Evolutionary conservation across 2,888 invertebrate genomes (phyloP), one percentile per base, ranked within the genome.

Genomic region (Sesia apiformis): DNA sequence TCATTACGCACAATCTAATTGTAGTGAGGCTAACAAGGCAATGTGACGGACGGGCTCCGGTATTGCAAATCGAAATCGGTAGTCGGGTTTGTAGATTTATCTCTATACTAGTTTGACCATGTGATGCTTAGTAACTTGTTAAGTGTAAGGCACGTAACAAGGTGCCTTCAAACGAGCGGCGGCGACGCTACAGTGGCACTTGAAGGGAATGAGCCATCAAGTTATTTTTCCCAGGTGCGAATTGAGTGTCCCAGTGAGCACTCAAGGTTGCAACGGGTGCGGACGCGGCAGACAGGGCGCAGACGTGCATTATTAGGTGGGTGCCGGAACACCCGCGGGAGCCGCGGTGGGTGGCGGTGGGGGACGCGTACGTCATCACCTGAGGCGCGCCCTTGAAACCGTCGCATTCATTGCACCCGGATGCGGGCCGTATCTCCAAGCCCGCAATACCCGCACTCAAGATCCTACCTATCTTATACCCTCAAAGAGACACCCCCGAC

Each of bases 251-350:
- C 74, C 75, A 66, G 69, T 76, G 77, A 80, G 76, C 72, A 80
- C 82, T 84, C 81, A 86, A 87, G 84, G 84, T 80, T 88, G 87
- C 87, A 86, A 74, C 82, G 85, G 76, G 80, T 84, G 85, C 85
- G 84, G 85, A 80, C 82, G 77, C 77, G 81, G 88, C 71, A 90
- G 90, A 90, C 90, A 80, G 81, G 75, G 85, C 81, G 87, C 84
- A 90, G 90, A 90, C 90, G 85, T 90, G 90, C 90, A 90, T 89
- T 89, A 90, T 90, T 88, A 90, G 89, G 89, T 85, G 88, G 88
- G 88, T 85, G 86, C 84, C 82, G 85, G 81, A 84, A 84, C 84
- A 82, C 83, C 84, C 82, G 76, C 78, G 81, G 82, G 81, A 76
- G 78, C 67, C 71, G 62, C 55, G 60, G 77, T 74, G 74, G 76